A percentile compares a stretch with the other conserved stretches of the same genome.
Evolutionary conservation across 2,797 vertebrate genomes (phyloP).

Genomic region (Yasuhikotakia modesta): DNA sequence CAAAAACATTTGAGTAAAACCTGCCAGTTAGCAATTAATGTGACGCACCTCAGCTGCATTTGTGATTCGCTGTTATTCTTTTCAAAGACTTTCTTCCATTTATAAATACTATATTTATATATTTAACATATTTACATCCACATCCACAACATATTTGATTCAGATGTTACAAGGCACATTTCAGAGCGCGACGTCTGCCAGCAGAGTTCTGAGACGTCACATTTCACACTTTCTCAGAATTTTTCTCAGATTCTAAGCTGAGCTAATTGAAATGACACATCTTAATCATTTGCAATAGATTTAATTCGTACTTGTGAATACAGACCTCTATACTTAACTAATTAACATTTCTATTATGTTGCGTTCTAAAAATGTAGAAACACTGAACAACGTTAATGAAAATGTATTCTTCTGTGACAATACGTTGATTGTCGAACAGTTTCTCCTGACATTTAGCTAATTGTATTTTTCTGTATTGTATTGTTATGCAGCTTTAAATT

Average conservation of each 20-base stretch:
- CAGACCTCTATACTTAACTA: slow-evolving; percentile 32
- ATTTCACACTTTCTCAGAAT: slow-evolving; percentile 6
- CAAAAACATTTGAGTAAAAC: background rate
- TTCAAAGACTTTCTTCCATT: background rate
- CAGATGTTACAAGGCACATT: background rate
- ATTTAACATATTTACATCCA: background rate
- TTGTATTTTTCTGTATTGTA: slow-evolving; percentile 29
- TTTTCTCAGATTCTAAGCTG: background rate
- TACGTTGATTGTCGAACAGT: slow-evolving; percentile 3
- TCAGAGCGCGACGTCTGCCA: background rate
- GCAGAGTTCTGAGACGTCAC: background rate
- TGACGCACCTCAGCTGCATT: background rate
- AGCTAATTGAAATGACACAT: slow-evolving; percentile 3
- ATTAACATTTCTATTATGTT: slow-evolving; percentile 50
- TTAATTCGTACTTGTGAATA: slow-evolving; percentile 43
- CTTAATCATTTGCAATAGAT: slow-evolving; percentile 26
- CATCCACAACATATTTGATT: background rate
- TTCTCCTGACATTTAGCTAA: slow-evolving; percentile 26
- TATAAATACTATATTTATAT: background rate
- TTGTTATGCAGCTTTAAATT: slow-evolving; percentile 5
- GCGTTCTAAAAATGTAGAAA: slow-evolving; percentile 6
- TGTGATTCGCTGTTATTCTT: background rate
- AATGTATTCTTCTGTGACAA: background rate
- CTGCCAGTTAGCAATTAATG: slow-evolving; percentile 5
- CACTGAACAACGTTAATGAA: background rate